Evolutionary conservation across 2,113 vertebrate genomes (phyloP), one percentile per base, ranked within the genome.

Genomic region (Menidia beryllina): DNA sequence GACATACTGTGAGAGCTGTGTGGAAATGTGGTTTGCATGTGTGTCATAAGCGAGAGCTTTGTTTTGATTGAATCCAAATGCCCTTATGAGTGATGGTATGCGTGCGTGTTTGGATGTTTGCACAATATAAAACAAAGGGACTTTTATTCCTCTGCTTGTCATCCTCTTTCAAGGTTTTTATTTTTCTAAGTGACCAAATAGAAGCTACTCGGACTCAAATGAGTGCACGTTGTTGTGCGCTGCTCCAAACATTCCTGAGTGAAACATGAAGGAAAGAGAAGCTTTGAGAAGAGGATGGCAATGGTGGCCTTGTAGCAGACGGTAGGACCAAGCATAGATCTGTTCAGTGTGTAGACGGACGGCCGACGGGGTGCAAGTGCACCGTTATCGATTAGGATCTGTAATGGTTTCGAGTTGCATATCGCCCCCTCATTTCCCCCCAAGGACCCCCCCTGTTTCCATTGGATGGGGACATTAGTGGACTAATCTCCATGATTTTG

Each of bases 401-500:
- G 65, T 82, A 75, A 81, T 75, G 80, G 84, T 82, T 92, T 90
- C 85, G 83, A 81, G 87, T 86, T 91, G 75, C 88, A 89, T 88
- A 85, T 74, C 73, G 69, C 83, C 67, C 83, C 69, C 5, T 3
- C 13, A 5, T 10, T 7, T 1, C n/a, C 43, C 57, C 17, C 3
- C 69, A n/a, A n/a, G n/a, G n/a, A n/a, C 19, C 19, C 52, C 79
- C 72, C 69, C 61, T 74, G 84, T 91, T 90, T 88, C 79, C 74
- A 88, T 91, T 86, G 82, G 82, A 88, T 86, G 89, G 86, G 88
- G 88, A 88, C 77, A 58, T 85, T 86, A 84, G 86, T 87, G 78
- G 84, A 92, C 88, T 91, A 91, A 91, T 91, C 81, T 89, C 82
- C 84, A 91, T 90, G 86, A 88, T 92, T 93, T 93, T 93, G 90